Evolutionary conservation across 1,140 invertebrate species (phyloP), one percentile per base, ranked within the genome.

Genomic region (Capitella teleta): DNA sequence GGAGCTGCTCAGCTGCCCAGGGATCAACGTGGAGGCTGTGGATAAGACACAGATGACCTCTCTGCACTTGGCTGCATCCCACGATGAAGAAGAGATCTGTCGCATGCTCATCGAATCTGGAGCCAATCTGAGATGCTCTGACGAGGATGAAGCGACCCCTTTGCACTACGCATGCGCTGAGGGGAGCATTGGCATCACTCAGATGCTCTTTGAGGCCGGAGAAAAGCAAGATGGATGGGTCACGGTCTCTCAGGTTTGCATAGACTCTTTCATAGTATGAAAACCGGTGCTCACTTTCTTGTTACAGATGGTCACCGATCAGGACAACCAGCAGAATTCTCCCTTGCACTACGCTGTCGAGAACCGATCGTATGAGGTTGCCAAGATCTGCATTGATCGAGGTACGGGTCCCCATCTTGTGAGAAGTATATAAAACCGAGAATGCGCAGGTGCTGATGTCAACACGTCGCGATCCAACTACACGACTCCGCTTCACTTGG

Each of bases 41-140:
- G 14, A 40, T 5, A 21, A 6, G 25, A 16, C 16, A 16, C 10
- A 34, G 10, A 1, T 12, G 16, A 34, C 32, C 32, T 34, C 32
- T 16, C 16, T 1, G 32, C 87, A 91, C 66, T 76, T 89, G 55
- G 84, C 86, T 30, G 80, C 83, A 44, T 83, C 85, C 54, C 82
- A 83, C 42, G 84, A 84, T 26, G 83, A 83, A 56, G 75, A 75
- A 6, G 81, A 84, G 25, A 85, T 84, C 55, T 77, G 85, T 0
- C 77, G 81, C 53, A 66, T 85, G 34, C 63, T 91, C 16, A 62
- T 89, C 18, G 75, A 80, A 16, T 81, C 81, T 52, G 81, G 81
- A 0, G 85, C 85, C 0, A 78, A 85, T 36, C 50, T 74, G 18
- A 55, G 67, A 40, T 66, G 64, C 46, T 56, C 56, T n/a, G 74